Percentiles rank a stretch among this genome's conserved stretches.
phyloP scores from a whole-genome alignment of 2,888 invertebrate genomes.

The Sialis lutaria region DNA sequence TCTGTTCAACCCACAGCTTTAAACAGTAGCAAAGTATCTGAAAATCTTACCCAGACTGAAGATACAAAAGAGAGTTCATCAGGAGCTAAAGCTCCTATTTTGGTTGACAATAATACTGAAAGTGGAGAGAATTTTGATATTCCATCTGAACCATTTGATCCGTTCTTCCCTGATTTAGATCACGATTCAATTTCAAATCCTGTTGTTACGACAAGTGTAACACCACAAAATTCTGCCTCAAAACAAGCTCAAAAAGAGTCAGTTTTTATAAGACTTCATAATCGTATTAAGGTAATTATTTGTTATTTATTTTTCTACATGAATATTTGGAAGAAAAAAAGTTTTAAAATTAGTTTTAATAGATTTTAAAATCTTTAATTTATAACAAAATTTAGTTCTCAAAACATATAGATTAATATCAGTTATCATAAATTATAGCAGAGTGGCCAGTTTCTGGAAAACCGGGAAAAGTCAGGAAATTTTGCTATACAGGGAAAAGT shows the following conservation, averaged over 20 bases:
- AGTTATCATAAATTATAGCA: neutral
- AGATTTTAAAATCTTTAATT: no score
- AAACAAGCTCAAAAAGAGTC: conserved; percentile 65
- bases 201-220: conserved; percentile 16
- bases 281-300: conserved; percentile 70
- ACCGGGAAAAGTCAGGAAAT: no score
- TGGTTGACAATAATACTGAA: conserved; percentile 9
- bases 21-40: neutral
- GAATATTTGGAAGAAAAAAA: neutral
- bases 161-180: conserved; percentile 34
- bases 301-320: neutral
- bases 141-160: conserved; percentile 29
- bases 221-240: conserved; percentile 22
- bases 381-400: no score
- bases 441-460: no score
- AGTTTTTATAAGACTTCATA: conserved; percentile 88
- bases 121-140: conserved; percentile 17
- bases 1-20: neutral
- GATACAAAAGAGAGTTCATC: neutral
- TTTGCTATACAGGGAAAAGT: no score
- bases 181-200: conserved; percentile 27
- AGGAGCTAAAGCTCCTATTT: neutral
- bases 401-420: neutral
- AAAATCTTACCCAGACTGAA: neutral
- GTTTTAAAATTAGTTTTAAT: neutral